Evolutionary conservation across 2,797 vertebrate species (phyloP).

Genomic region (Sebastolobus alascanus): DNA sequence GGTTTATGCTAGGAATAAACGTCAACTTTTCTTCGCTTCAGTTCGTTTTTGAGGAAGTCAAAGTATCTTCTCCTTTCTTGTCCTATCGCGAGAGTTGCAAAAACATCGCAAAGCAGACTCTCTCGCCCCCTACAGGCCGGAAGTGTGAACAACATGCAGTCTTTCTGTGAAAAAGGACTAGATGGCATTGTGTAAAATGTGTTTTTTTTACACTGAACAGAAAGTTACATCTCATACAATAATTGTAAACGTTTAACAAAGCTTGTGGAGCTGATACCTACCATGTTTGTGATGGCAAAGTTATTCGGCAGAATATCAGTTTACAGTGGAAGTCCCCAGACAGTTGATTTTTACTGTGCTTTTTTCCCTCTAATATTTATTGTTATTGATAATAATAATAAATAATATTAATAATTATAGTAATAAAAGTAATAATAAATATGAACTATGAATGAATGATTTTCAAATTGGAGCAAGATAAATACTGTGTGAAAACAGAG

Average conservation of each 20-base stretch:
- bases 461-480: not conserved
- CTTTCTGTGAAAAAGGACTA: not conserved
- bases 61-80: slow-evolving; percentile 3
- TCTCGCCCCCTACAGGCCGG: slow-evolving; percentile 16
- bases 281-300: not conserved
- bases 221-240: not conserved
- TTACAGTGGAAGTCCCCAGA: not conserved
- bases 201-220: not conserved
- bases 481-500: not conserved
- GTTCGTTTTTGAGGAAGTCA: not conserved
- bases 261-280: not conserved
- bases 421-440: not conserved
- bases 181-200: not conserved
- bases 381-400: not conserved
- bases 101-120: not conserved
- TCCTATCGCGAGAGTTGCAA: rapidly evolving
- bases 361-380: not conserved
- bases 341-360: not conserved
- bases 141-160: not conserved
- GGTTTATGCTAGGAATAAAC: rapidly evolving
- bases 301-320: not conserved
- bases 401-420: not conserved
- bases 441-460: not conserved
- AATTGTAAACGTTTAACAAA: not conserved
- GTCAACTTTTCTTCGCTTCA: not conserved